Evolutionary conservation across 2,797 vertebrate species (phyloP).

Genomic region (Chiloscyllium punctatum): DNA sequence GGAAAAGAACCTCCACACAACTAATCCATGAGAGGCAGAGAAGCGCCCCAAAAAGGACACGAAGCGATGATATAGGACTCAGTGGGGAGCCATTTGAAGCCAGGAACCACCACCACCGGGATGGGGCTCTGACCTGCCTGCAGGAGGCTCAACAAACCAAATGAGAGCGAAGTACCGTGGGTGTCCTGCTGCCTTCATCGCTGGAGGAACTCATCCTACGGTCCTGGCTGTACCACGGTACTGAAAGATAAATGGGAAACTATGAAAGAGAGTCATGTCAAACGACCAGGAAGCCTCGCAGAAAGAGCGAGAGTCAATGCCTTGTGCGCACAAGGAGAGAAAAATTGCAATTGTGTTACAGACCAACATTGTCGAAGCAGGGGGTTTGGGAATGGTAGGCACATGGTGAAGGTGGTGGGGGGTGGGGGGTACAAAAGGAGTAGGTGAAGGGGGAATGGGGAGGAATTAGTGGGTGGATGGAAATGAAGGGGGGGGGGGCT

Average conservation of each 20-base stretch:
- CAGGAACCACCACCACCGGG: neutral
- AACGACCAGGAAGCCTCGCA: neutral
- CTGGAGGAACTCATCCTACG: neutral
- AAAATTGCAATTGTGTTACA: too few relatives aligned
- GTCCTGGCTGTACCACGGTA: neutral
- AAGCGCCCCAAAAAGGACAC: neutral
- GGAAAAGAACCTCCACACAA: too few relatives aligned
- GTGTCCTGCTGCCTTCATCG: slow-evolving; percentile 10
- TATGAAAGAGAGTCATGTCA: neutral
- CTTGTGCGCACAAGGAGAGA: too few relatives aligned
- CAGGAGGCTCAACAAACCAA: neutral
- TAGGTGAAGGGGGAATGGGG: too few relatives aligned
- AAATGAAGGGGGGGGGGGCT: too few relatives aligned
- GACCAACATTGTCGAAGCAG: too few relatives aligned
- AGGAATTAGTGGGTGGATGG: too few relatives aligned
- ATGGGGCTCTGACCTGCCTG: neutral
- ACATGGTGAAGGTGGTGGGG: too few relatives aligned
- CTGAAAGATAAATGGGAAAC: neutral
- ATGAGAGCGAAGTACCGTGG: neutral
- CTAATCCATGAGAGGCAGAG: too few relatives aligned
- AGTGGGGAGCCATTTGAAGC: neutral
- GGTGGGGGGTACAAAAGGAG: too few relatives aligned
- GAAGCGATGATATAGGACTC: too few relatives aligned
- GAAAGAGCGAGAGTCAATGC: neutral
- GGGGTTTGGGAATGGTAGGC: too few relatives aligned